A percentile compares a stretch with the other conserved stretches of the same genome.
phyloP scores from a whole-genome alignment of 2,113 vertebrate species.

The Arenaria interpres region DNA sequence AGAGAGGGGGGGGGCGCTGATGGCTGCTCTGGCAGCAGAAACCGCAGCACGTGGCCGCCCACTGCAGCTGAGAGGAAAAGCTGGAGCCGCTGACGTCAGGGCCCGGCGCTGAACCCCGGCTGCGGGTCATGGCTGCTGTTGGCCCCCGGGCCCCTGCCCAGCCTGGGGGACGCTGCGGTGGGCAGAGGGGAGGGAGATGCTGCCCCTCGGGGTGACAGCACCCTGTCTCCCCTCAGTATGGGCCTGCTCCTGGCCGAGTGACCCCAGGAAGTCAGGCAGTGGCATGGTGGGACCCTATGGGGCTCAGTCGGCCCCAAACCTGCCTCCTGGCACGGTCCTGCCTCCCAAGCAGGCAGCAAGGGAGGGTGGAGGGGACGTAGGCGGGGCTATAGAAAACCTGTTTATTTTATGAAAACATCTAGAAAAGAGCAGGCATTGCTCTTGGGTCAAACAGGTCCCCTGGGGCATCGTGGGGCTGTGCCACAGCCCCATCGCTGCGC shows the following conservation, averaged over 20 bases:
- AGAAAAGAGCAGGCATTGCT: background rate
- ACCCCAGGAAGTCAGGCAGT: background rate
- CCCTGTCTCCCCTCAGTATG: background rate
- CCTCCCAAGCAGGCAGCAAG: background rate
- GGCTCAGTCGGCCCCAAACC: background rate
- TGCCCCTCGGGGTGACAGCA: background rate
- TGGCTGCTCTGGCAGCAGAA: background rate
- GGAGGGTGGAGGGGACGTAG: too few relatives aligned
- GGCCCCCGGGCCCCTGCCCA: background rate
- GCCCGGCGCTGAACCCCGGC: background rate
- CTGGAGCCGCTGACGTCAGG: background rate
- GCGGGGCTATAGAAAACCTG: background rate
- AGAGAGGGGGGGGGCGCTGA: too few relatives aligned
- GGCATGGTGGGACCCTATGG: too few relatives aligned
- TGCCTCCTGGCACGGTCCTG: background rate
- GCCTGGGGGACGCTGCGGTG: background rate
- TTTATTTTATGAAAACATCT: conserved; percentile 30
- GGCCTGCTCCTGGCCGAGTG: accelerated
- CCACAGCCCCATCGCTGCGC: accelerated
- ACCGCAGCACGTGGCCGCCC: background rate
- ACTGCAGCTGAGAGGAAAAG: background rate
- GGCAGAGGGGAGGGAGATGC: background rate
- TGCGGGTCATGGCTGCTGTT: background rate
- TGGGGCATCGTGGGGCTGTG: accelerated
- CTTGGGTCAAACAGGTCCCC: background rate